Conservation (phyloP, 2,797 vertebrate genomes). For the Steatocranus sp. region DNA sequence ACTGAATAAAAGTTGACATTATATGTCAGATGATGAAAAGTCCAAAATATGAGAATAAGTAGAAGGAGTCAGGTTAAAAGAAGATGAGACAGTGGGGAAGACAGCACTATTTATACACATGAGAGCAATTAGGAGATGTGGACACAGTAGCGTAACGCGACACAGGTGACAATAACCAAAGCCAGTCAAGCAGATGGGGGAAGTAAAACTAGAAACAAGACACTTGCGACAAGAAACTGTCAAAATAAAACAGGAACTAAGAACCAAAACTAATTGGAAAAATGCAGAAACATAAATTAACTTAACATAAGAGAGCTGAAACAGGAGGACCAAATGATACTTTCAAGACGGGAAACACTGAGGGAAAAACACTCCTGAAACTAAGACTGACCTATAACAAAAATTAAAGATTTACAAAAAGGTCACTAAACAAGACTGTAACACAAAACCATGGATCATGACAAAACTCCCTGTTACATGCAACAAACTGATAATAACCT, state of each 20-base stretch:
- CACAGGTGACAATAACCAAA: background rate
- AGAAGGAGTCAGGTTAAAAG: background rate
- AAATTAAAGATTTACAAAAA: background rate
- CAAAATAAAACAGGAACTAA: background rate
- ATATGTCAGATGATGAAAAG: background rate
- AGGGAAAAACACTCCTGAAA: background rate
- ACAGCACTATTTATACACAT: background rate
- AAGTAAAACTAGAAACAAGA: background rate
- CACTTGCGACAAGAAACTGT: background rate
- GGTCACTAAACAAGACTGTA: background rate
- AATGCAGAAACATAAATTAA: background rate
- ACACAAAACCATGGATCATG: background rate
- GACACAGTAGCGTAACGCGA: background rate
- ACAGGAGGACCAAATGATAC: background rate
- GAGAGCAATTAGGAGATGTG: background rate
- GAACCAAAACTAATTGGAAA: background rate
- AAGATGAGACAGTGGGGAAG: background rate
- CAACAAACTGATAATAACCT: background rate
- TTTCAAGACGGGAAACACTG: background rate
- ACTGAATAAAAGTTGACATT: background rate
- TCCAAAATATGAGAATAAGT: background rate
- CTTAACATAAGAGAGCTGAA: background rate
- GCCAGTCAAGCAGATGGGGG: background rate
- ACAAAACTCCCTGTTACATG: background rate
- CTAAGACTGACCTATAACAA: background rate